Evolutionary conservation across 2,888 invertebrate species (phyloP).

Genomic region (Liopterus haemorrhoidalis): DNA sequence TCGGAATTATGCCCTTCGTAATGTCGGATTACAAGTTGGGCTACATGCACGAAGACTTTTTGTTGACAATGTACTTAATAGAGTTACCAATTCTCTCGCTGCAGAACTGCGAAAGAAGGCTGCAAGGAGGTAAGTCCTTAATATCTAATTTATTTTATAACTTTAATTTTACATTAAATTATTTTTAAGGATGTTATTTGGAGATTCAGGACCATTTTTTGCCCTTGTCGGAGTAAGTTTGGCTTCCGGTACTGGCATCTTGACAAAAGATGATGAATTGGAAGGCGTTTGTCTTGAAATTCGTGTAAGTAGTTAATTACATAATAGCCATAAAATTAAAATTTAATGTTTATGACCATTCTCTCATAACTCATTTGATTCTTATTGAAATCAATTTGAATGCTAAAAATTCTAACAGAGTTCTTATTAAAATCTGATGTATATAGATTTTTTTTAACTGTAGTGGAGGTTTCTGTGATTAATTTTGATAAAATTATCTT

Average conservation of each 20-base stretch:
- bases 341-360: no score
- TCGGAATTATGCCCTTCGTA: slow-evolving; percentile 41
- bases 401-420: no score
- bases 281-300: slow-evolving; percentile 76
- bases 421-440: no score
- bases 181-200: slow-evolving; percentile 52
- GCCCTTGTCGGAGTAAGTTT: slow-evolving; percentile 68
- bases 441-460: no score
- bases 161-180: not conserved
- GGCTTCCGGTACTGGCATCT: slow-evolving; percentile 65
- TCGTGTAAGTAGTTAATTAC: slow-evolving; percentile 52
- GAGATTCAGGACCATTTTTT: slow-evolving; percentile 67
- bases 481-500: no score
- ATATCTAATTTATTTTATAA: not conserved
- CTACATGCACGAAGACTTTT: slow-evolving; percentile 61
- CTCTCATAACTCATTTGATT: no score
- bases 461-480: no score
- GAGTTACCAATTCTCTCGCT: slow-evolving; percentile 62
- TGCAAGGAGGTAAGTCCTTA: slow-evolving; percentile 48
- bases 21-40: slow-evolving; percentile 51
- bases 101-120: slow-evolving; percentile 58
- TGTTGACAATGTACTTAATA: slow-evolving; percentile 62
- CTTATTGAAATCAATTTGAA: no score
- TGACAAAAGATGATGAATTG: slow-evolving; percentile 70
- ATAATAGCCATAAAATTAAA: no score